These are phyloP conservation scores for Urechis unicinctus DNA, from an alignment of 2,888 invertebrate genomes.

Conservation along the genomic window DNA sequence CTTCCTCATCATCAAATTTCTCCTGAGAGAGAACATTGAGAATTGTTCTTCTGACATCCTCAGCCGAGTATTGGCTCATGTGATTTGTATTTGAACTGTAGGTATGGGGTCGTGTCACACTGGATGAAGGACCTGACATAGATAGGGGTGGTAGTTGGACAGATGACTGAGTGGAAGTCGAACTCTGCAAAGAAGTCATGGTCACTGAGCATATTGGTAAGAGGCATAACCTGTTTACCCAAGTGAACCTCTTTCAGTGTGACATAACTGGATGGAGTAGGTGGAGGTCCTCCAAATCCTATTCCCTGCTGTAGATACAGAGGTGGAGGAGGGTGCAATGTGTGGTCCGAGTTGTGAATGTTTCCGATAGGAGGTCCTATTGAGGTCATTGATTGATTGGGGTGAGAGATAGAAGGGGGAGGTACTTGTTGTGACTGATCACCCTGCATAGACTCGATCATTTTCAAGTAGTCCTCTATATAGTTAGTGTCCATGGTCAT, in stretches of 20 bases:
- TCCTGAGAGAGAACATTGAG: constrained; percentile 15
- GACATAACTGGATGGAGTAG: neutral
- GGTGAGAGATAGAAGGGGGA: too few species aligned
- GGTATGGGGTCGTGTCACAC: too few species aligned
- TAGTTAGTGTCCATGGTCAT: constrained; percentile 3
- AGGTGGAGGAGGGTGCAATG: neutral
- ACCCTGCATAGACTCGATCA: constrained; percentile 15
- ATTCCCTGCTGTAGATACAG: neutral
- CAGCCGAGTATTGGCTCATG: constrained; percentile 5
- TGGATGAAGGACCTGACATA: too few species aligned
- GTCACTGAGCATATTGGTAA: too few species aligned
- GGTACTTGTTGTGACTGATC: neutral
- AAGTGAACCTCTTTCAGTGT: neutral
- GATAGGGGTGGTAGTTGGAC: too few species aligned
- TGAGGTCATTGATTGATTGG: too few species aligned
- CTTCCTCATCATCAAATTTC: constrained; percentile 13
- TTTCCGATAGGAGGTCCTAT: too few species aligned
- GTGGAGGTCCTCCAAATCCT: neutral
- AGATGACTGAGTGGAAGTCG: too few species aligned
- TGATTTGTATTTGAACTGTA: neutral
- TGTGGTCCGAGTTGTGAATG: neutral
- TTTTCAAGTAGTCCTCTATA: constrained; percentile 15
- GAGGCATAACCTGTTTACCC: too few species aligned
- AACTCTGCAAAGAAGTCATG: too few species aligned
- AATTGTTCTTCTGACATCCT: constrained; percentile 12